These are phyloP conservation scores for Aethes cnicana DNA, from an alignment of 2,888 invertebrate species.

Conservation along the genomic window DNA sequence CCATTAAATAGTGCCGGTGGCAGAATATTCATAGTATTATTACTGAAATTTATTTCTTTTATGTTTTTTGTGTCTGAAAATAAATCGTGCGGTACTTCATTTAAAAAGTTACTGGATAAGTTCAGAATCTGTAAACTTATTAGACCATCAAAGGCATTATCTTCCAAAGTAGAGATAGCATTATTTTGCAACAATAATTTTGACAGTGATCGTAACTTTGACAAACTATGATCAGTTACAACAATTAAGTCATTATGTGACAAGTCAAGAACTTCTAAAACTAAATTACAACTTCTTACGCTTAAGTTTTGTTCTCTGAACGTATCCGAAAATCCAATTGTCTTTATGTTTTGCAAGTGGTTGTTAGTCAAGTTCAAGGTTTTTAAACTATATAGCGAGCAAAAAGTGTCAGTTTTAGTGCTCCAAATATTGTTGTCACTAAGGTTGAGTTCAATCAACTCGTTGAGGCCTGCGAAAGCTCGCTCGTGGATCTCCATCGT, in stretches of 20 bases:
- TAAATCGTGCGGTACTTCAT: constrained; percentile 87
- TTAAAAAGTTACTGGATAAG: constrained; percentile 89
- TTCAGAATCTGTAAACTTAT: constrained; percentile 86
- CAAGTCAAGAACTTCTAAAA: constrained; percentile 87
- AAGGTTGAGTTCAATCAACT: constrained; percentile 86
- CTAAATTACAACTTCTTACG: constrained; percentile 86
- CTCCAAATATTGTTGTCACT: constrained; percentile 90
- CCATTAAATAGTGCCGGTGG: constrained; percentile 88
- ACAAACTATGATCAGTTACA: constrained; percentile 86
- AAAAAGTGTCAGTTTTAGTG: constrained; percentile 87
- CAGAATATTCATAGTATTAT: constrained; percentile 89
- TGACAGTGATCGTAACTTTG: constrained; percentile 85
- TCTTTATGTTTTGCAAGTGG: constrained; percentile 88
- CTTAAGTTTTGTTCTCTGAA: constrained; percentile 80
- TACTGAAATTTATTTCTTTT: constrained; percentile 86
- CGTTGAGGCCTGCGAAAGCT: constrained; percentile 86
- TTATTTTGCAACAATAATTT: constrained; percentile 89
- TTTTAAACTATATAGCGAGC: constrained; percentile 86
- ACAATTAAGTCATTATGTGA: constrained; percentile 88
- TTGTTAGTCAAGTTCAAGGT: constrained; percentile 88
- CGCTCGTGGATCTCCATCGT: constrained; percentile 87
- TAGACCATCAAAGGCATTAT: constrained; percentile 87
- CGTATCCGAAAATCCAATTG: constrained; percentile 88
- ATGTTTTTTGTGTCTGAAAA: constrained; percentile 86
- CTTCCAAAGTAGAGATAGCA: constrained; percentile 87